Percentiles rank a stretch among this genome's conserved stretches.
Conservation (phyloP, 1,140 invertebrate genomes). For the Zeugodacus cucurbitae region DNA sequence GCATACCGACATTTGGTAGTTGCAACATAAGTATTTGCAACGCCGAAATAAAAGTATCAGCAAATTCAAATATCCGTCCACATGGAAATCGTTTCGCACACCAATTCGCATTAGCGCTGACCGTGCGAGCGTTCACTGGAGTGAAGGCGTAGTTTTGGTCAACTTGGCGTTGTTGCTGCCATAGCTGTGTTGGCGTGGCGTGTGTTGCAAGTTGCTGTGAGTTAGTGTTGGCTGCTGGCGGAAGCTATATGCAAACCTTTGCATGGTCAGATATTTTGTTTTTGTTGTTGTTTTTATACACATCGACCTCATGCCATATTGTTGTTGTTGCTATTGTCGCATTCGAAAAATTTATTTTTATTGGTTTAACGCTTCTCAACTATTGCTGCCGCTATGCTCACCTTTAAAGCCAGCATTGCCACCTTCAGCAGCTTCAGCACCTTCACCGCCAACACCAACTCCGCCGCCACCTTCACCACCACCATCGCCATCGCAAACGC, state of each 20-base stretch:
- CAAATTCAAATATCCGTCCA: not conserved
- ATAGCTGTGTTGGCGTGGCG: not conserved
- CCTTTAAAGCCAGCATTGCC: not conserved
- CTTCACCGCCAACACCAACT: not conserved
- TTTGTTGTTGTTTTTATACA: not conserved
- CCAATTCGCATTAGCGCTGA: not conserved
- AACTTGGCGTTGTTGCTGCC: not conserved
- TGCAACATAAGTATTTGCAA: not conserved
- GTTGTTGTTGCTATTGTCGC: not conserved
- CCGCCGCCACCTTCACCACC: not conserved
- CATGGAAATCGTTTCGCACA: slow-evolving; percentile 2
- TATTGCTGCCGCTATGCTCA: not conserved
- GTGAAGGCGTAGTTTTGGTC: not conserved
- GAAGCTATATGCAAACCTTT: not conserved
- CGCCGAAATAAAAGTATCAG: not conserved
- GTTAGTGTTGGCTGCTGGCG: not conserved
- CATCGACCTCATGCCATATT: not conserved
- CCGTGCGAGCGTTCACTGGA: not conserved
- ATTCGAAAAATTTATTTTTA: slow-evolving; percentile 3
- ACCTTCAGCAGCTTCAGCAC: not conserved
- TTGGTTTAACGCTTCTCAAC: not conserved
- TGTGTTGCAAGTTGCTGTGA: not conserved
- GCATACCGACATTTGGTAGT: not conserved
- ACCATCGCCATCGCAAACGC: not conserved
- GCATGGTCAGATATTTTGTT: not conserved